Evolutionary conservation across 37 sponge, comb jelly and placozoan species (phyloP).

Genomic region (Aplysina aerophoba): DNA sequence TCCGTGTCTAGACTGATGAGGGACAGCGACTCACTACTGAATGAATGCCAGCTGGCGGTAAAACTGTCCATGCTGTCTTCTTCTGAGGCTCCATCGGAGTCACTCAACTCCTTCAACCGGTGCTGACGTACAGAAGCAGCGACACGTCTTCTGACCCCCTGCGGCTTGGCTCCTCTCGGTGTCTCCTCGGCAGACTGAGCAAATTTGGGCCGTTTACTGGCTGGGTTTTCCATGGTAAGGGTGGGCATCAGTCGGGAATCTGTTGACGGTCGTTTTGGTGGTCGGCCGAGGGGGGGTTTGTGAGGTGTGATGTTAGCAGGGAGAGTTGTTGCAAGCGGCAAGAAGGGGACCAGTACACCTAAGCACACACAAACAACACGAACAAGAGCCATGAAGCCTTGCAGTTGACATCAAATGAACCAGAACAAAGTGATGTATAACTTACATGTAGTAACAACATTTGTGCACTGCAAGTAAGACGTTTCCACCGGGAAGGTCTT

Average conservation of each 20-base stretch:
- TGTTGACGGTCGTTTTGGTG: background rate
- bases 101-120: background rate
- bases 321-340: no score
- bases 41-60: background rate
- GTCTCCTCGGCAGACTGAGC: background rate
- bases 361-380: no score
- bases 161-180: background rate
- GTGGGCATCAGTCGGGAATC: background rate
- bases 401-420: no score
- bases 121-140: background rate
- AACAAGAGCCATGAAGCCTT: no score
- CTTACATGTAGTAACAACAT: no score
- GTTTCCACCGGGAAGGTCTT: no score
- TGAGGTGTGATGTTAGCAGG: background rate
- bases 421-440: no score
- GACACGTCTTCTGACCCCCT: background rate
- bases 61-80: conserved; percentile 15
- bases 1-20: conserved; percentile 4
- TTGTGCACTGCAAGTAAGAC: no score
- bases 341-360: no score
- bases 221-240: background rate
- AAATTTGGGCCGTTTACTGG: background rate
- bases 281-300: conserved; percentile 7
- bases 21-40: background rate
- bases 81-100: background rate